Evolutionary conservation across 2,113 vertebrate genomes (phyloP).

Genomic region (Cygnus atratus): DNA sequence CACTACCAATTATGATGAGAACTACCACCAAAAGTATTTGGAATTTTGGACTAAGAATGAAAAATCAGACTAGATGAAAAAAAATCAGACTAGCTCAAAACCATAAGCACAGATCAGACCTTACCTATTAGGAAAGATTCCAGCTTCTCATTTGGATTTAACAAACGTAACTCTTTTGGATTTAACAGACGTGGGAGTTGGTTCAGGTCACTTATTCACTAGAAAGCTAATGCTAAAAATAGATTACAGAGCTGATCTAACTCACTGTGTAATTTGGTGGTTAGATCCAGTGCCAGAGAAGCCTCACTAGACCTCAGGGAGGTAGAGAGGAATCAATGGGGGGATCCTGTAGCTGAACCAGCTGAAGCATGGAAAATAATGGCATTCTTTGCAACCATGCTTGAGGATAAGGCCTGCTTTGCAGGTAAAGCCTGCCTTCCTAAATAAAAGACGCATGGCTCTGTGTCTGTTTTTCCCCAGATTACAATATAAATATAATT

Average conservation of each 20-base stretch:
- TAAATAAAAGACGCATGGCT: background rate
- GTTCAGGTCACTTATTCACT: background rate
- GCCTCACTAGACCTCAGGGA: rapidly evolving
- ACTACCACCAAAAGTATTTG: background rate
- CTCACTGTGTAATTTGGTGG: too few relatives aligned
- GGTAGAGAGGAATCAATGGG: background rate
- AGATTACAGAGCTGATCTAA: background rate
- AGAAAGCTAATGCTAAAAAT: background rate
- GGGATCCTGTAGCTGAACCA: background rate
- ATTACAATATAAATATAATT: background rate
- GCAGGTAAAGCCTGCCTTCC: background rate
- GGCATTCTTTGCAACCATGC: background rate
- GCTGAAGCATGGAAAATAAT: background rate
- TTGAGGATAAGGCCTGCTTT: background rate
- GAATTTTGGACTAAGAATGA: background rate
- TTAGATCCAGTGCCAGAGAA: background rate
- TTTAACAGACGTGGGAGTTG: background rate
- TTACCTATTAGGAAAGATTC: background rate
- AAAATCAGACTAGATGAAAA: background rate
- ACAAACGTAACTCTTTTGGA: background rate
- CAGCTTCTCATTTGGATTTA: background rate
- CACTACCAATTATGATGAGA: background rate
- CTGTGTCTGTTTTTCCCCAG: background rate
- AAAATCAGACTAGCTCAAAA: background rate
- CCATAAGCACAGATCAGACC: background rate